A percentile compares a stretch with the other conserved stretches of the same genome.
phyloP scores from a whole-genome alignment of 2,113 vertebrate genomes.

The Cynoglossus semilaevis region DNA sequence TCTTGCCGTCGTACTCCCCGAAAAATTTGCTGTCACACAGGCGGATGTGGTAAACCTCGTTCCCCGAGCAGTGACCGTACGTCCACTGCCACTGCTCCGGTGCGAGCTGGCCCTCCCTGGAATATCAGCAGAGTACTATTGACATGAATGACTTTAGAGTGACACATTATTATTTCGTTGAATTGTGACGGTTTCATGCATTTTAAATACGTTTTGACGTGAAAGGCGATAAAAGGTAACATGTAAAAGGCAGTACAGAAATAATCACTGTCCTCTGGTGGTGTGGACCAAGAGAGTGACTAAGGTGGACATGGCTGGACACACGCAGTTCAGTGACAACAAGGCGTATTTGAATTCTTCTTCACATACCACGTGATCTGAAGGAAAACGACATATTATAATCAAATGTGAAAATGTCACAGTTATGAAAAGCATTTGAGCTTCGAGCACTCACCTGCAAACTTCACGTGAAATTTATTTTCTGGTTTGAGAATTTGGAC shows the following conservation, averaged over 20 bases:
- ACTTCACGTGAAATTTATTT: conserved; percentile 99
- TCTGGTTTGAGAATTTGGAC: conserved; percentile 98
- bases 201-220: no score
- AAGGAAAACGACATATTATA: conserved; percentile 1
- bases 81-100: conserved; percentile 95
- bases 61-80: conserved; percentile 93
- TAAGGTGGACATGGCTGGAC: conserved; percentile 96
- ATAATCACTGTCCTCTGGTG: conserved; percentile 97
- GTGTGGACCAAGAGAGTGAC: conserved; percentile 97
- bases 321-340: conserved; percentile 96
- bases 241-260: background rate
- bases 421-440: background rate
- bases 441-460: conserved; percentile 83
- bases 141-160: background rate
- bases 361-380: conserved; percentile 98
- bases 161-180: no score
- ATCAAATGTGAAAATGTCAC: background rate
- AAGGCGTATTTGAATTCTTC: conserved; percentile 99
- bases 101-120: conserved; percentile 92
- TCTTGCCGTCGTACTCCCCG: conserved; percentile 93
- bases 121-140: conserved; percentile 13
- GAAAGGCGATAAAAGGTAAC: no score
- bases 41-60: conserved; percentile 94
- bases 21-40: conserved; percentile 97
- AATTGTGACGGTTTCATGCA: no score